Conservation (phyloP, 2,113 vertebrate species). For the Cryptotis parvus region DNA sequence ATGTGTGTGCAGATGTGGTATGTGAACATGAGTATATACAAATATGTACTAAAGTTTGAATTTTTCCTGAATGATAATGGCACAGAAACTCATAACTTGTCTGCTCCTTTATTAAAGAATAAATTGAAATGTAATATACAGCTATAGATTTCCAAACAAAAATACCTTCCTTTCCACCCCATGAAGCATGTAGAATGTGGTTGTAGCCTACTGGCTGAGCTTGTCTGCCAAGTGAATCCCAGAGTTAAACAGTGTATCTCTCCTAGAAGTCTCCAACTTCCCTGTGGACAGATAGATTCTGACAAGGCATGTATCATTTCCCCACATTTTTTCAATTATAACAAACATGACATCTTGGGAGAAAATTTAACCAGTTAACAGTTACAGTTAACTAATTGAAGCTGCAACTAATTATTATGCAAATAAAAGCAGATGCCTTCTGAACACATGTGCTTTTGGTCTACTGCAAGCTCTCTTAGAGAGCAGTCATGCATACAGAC, state of each 20-base stretch:
- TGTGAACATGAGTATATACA: neutral
- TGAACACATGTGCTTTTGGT: neutral
- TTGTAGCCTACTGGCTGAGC: accelerated
- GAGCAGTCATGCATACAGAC: no score
- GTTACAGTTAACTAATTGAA: neutral
- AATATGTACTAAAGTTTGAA: neutral
- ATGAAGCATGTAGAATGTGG: neutral
- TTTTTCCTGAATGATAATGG: neutral
- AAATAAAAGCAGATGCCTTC: neutral
- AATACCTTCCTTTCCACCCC: neutral
- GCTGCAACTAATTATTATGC: neutral
- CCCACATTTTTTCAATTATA: neutral
- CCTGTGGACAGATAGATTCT: neutral
- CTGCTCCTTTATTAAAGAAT: neutral
- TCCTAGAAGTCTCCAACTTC: neutral
- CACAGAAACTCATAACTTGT: neutral
- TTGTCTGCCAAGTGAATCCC: neutral
- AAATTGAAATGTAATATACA: neutral
- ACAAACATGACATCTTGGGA: neutral
- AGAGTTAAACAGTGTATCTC: neutral
- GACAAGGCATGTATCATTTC: neutral
- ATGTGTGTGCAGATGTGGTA: neutral
- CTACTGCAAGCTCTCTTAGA: no score
- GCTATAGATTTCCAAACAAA: neutral
- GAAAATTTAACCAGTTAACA: neutral